phyloP scores from a whole-genome alignment of 2,797 vertebrate genomes.

The Psittacula echo region DNA sequence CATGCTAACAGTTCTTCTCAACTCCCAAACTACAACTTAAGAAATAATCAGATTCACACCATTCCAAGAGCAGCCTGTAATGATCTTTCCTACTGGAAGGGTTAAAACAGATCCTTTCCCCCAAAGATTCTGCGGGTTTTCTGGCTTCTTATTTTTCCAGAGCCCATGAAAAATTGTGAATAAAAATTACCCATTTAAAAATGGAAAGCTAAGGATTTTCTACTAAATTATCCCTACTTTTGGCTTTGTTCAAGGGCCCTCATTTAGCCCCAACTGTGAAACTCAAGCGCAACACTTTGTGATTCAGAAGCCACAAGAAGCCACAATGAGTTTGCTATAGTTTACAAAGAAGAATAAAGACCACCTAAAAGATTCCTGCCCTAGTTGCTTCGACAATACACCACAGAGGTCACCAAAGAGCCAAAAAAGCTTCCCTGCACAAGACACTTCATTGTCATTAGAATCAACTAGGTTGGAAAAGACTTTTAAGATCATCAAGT shows the following conservation, averaged over 20 bases:
- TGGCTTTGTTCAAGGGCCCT: neutral
- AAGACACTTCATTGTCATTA: neutral
- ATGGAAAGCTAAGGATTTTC: neutral
- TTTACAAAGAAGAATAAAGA: constrained; percentile 43
- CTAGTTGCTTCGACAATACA: constrained; percentile 1
- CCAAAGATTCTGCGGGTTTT: neutral
- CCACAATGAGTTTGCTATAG: neutral
- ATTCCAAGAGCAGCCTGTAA: neutral
- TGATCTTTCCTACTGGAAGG: neutral
- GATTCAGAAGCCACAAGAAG: constrained; percentile 45
- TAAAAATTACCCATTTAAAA: neutral
- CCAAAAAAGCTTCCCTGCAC: neutral
- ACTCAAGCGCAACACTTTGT: neutral
- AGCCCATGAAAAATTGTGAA: neutral
- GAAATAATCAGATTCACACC: neutral
- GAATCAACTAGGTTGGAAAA: neutral
- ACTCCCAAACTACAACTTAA: neutral
- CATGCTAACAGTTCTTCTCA: neutral
- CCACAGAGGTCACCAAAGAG: constrained; percentile 39
- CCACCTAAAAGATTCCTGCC: constrained; percentile 15
- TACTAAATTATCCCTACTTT: neutral
- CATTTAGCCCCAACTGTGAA: neutral
- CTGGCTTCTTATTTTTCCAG: neutral
- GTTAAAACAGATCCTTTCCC: neutral
- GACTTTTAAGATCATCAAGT: neutral